Conservation (phyloP, 2,888 invertebrate species). For the Drepana falcataria region DNA sequence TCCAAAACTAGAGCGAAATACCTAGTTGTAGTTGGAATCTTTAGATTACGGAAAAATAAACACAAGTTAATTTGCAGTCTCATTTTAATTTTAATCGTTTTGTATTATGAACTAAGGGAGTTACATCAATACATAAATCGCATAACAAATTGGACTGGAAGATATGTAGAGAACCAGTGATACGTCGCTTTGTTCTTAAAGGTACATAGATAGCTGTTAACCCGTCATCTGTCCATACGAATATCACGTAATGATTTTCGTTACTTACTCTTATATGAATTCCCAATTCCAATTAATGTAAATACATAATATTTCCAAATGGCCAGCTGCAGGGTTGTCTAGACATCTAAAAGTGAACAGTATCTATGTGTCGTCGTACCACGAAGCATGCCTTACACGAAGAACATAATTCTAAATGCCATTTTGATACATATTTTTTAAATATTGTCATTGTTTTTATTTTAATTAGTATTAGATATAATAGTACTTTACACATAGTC, state of each 20-base stretch:
- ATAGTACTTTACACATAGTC: conserved; percentile 66
- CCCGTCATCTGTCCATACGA: conserved; percentile 27
- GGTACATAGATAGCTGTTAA: conserved; percentile 36
- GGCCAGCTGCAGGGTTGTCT: conserved; percentile 41
- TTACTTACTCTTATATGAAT: conserved; percentile 1
- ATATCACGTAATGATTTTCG: conserved; percentile 6
- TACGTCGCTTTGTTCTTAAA: conserved; percentile 42
- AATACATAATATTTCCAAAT: conserved; percentile 23
- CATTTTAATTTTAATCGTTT: conserved; percentile 68
- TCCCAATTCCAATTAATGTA: conserved; percentile 1
- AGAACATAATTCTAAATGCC: conserved; percentile 65
- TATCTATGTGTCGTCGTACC: conserved; percentile 44
- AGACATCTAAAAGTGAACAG: conserved; percentile 46
- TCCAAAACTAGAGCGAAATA: too few species aligned
- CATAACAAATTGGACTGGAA: conserved; percentile 71
- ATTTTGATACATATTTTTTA: conserved; percentile 64
- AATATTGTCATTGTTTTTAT: conserved; percentile 76
- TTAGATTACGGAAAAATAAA: conserved; percentile 23
- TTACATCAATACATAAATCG: conserved; percentile 74
- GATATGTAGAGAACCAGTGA: conserved; percentile 61
- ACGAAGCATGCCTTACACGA: conserved; percentile 65
- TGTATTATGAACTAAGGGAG: conserved; percentile 65
- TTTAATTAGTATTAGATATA: conserved; percentile 50
- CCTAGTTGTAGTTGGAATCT: too few species aligned
- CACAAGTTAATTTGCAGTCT: conserved; percentile 63